Evolutionary conservation across 2,797 vertebrate species (phyloP).

Genomic region (Amniataba percoides): DNA sequence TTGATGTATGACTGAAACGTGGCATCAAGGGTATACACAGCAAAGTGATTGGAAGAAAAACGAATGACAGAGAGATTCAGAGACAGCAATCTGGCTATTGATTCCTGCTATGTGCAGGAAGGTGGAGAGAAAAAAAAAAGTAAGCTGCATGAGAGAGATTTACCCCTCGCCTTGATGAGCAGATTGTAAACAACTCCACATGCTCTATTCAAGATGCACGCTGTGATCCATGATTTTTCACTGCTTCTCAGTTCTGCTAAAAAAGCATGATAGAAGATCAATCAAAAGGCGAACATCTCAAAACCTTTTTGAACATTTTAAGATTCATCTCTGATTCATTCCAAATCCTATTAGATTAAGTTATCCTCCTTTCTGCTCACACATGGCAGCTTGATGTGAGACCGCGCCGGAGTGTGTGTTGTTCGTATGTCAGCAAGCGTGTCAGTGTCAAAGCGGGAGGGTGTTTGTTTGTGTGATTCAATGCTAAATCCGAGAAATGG

Average conservation of each 20-base stretch:
- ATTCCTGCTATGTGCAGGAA: constrained; percentile 66
- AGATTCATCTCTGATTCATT: constrained; percentile 32
- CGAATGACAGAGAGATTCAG: constrained; percentile 61
- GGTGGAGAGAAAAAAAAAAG: constrained; percentile 60
- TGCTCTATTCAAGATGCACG: constrained; percentile 36
- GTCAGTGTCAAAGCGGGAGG: constrained; percentile 18
- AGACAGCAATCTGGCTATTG: constrained; percentile 67
- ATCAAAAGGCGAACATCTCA: constrained; percentile 40
- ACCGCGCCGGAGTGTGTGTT: constrained; percentile 18
- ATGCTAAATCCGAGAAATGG: constrained; percentile 50
- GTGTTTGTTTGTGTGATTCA: constrained; percentile 54
- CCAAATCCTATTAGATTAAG: constrained; percentile 38
- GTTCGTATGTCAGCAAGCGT: constrained; percentile 26
- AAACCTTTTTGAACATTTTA: constrained; percentile 53
- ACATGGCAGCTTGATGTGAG: constrained; percentile 12
- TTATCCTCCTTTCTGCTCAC: constrained; percentile 24
- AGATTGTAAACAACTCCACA: constrained; percentile 67
- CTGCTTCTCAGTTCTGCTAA: constrained; percentile 38
- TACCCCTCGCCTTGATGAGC: constrained; percentile 59
- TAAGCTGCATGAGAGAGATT: constrained; percentile 54
- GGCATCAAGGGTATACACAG: constrained; percentile 48
- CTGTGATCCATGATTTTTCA: constrained; percentile 51
- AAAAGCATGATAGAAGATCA: constrained; percentile 51
- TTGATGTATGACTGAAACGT: constrained; percentile 69
- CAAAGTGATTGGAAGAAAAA: constrained; percentile 65